phyloP scores from a whole-genome alignment of 2,797 vertebrate species.

The Hippoglossus hippoglossus region DNA sequence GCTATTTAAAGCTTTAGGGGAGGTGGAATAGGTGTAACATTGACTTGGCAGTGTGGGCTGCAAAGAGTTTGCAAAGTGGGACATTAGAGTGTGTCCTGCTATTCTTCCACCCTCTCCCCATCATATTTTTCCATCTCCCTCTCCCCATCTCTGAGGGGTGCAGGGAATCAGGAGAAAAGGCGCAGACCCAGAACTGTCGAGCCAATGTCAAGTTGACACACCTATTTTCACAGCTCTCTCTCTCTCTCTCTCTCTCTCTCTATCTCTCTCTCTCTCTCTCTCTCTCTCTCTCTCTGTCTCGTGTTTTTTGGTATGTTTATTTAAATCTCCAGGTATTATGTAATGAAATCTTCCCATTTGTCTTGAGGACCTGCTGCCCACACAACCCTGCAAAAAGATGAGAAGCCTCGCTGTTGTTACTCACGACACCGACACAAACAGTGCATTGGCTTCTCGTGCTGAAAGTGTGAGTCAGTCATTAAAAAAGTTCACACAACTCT shows the following conservation, averaged over 20 bases:
- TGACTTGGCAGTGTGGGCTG: slow-evolving; percentile 72
- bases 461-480: slow-evolving; percentile 19
- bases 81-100: slow-evolving; percentile 58
- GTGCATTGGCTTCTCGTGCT: slow-evolving; percentile 23
- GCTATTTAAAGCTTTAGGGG: slow-evolving; percentile 71
- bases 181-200: slow-evolving; percentile 72
- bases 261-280: too few species aligned
- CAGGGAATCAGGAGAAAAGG: slow-evolving; percentile 52
- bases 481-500: not conserved
- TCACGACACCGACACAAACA: slow-evolving; percentile 47
- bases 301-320: slow-evolving; percentile 19
- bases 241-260: too few species aligned
- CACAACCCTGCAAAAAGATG: slow-evolving; percentile 54
- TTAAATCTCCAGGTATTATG: slow-evolving; percentile 52
- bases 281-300: too few species aligned
- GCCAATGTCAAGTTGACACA: slow-evolving; percentile 57
- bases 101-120: slow-evolving; percentile 35
- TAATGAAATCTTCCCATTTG: slow-evolving; percentile 55
- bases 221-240: slow-evolving; percentile 1
- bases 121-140: slow-evolving; percentile 26
- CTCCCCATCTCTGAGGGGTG: slow-evolving; percentile 35
- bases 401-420: slow-evolving; percentile 40
- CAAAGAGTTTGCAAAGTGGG: slow-evolving; percentile 80
- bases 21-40: slow-evolving; percentile 75
- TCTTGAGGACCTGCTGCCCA: slow-evolving; percentile 61